phyloP scores from a whole-genome alignment of 2,113 vertebrate species.

The Callocephalon fimbriatum region DNA sequence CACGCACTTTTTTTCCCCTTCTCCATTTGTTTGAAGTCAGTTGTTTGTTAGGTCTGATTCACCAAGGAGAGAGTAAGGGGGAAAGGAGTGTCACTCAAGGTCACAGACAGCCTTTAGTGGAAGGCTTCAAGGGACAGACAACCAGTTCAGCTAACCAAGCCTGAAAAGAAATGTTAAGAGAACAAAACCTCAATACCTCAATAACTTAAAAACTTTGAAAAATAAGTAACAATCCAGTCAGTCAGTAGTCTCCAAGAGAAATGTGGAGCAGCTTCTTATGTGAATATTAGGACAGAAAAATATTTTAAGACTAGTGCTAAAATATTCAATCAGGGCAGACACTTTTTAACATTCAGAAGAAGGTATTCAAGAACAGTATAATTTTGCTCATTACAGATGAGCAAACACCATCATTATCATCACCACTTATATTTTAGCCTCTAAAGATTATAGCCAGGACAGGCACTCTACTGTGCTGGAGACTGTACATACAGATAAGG shows the following conservation, averaged over 20 bases:
- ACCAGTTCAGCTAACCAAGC: not conserved
- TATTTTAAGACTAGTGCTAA: not conserved
- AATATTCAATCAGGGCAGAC: not conserved
- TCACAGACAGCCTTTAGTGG: not conserved
- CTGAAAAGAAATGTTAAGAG: not conserved
- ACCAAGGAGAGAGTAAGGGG: not conserved
- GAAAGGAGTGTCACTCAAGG: not conserved
- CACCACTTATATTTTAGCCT: not conserved
- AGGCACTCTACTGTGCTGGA: not conserved
- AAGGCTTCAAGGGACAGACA: not conserved
- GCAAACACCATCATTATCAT: not conserved
- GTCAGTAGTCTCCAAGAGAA: not conserved
- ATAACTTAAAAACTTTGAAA: not conserved
- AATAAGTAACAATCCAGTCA: not conserved
- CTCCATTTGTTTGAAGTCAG: not conserved
- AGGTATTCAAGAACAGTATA: not conserved
- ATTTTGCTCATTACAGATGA: not conserved
- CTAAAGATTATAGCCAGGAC: not conserved
- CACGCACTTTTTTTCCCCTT: rapidly evolving
- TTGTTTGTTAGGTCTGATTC: not conserved
- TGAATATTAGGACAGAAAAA: not conserved
- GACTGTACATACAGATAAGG: not conserved
- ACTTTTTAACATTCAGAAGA: not conserved
- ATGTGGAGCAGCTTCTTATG: not conserved
- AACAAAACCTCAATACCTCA: not conserved